Conservation (phyloP, 2,888 invertebrate species). For the Caenorhabditis zanzibari region DNA sequence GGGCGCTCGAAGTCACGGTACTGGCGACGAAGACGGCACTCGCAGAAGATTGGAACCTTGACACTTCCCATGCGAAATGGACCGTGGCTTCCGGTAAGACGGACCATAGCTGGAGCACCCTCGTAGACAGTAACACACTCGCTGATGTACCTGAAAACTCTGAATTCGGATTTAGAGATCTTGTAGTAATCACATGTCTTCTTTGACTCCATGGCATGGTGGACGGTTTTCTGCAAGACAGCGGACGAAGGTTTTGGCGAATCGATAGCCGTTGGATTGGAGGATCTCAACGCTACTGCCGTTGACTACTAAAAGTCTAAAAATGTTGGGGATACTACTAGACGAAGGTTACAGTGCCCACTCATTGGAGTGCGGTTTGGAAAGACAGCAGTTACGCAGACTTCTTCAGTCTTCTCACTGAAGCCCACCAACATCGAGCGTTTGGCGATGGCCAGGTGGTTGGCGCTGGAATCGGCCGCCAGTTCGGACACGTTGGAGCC, state of each 20-base stretch:
- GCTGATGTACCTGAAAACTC: constrained; percentile 40
- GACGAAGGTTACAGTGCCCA: constrained; percentile 19
- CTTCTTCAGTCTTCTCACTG: constrained; percentile 45
- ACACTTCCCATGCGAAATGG: constrained; percentile 18
- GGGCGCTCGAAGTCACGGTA: constrained; percentile 40
- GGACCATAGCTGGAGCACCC: constrained; percentile 22
- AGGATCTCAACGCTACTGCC: constrained; percentile 24
- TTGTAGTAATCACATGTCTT: constrained; percentile 13
- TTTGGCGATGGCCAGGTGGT: background rate
- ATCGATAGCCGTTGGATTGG: background rate
- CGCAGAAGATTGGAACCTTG: constrained; percentile 41
- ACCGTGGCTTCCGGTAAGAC: constrained; percentile 1
- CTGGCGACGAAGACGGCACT: constrained; percentile 52
- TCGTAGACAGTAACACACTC: constrained; percentile 55
- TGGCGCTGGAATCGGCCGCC: background rate
- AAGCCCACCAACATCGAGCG: constrained; percentile 50
- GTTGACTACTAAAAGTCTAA: constrained; percentile 25
- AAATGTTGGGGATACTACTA: background rate
- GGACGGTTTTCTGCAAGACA: constrained; percentile 29
- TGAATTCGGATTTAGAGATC: background rate
- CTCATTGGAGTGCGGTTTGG: background rate
- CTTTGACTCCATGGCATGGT: constrained; percentile 40
- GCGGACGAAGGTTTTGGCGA: constrained; percentile 29
- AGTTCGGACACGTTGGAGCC: too few relatives aligned
- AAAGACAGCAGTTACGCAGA: constrained; percentile 15